Percentiles rank a stretch among this genome's conserved stretches.
These are phyloP conservation scores for Alviniconcha marisindica DNA, from an alignment of 1,140 invertebrate species.

Conservation along the genomic window DNA sequence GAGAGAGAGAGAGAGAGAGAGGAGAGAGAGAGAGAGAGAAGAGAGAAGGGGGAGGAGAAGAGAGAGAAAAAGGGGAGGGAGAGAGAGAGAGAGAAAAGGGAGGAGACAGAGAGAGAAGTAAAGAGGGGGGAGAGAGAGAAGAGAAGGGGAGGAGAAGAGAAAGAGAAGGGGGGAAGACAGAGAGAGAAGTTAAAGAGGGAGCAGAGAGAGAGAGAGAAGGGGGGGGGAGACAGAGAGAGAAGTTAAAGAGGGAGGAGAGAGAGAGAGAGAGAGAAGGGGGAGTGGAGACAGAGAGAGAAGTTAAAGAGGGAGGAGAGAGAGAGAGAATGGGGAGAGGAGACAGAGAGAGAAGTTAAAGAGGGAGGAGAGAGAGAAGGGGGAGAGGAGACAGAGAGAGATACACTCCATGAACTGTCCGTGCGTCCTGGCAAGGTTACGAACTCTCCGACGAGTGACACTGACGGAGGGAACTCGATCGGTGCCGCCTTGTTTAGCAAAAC, in stretches of 20 bases:
- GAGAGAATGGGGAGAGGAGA: not conserved
- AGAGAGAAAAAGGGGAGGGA: not conserved
- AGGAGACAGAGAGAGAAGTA: not conserved
- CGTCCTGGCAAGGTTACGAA: too few species aligned
- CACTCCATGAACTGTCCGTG: too few species aligned
- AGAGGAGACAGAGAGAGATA: too few species aligned
- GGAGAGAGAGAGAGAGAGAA: not conserved
- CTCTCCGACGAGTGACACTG: too few species aligned
- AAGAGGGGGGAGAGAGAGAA: not conserved
- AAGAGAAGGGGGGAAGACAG: not conserved
- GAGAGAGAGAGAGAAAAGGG: constrained; percentile 1
- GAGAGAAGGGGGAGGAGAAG: too few species aligned
- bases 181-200: not conserved
- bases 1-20: not conserved
- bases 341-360: not conserved
- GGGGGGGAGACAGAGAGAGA: not conserved
- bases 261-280: not conserved
- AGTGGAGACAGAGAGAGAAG: not conserved
- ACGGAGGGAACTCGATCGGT: too few species aligned
- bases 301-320: not conserved
- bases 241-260: not conserved
- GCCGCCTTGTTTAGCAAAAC: too few species aligned
- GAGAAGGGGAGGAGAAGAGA: not conserved
- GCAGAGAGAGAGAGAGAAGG: not conserved
- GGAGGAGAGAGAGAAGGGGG: not conserved